Conservation (phyloP, 1,140 invertebrate genomes). For the Trichonephila clavipes region DNA sequence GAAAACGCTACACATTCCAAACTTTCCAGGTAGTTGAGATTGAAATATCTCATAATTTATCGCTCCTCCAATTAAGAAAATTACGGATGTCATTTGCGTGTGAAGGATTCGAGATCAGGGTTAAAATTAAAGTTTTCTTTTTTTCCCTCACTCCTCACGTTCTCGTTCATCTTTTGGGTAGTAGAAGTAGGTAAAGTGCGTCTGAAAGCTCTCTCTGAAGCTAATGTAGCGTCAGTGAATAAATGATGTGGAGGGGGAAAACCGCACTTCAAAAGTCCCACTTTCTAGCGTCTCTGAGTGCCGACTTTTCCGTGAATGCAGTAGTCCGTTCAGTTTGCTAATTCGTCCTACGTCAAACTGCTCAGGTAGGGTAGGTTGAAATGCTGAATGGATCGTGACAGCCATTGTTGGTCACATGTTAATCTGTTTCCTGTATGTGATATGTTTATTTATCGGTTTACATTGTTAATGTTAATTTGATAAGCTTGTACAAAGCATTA, state of each 20-base stretch:
- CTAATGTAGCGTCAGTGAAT: constrained; percentile 36
- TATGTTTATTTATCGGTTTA: no score
- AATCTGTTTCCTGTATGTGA: no score
- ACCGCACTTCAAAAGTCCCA: constrained; percentile 21
- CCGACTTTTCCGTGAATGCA: neutral
- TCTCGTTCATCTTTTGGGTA: neutral
- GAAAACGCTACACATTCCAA: neutral
- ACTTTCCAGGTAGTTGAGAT: neutral
- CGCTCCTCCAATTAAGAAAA: constrained; percentile 42
- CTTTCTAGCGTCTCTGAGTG: constrained; percentile 1
- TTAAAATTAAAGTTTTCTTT: constrained; percentile 31
- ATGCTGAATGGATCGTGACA: neutral
- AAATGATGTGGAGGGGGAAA: constrained; percentile 24
- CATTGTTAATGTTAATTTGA: no score
- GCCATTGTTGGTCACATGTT: neutral
- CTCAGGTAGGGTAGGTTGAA: neutral
- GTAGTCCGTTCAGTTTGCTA: neutral
- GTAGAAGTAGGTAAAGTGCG: neutral
- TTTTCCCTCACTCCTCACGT: neutral
- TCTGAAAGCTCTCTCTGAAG: neutral
- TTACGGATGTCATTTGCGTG: constrained; percentile 42
- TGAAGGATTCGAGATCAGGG: constrained; percentile 5
- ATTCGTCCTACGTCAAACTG: constrained; percentile 2
- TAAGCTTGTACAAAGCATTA: no score
- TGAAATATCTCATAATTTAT: constrained; percentile 48